Evolutionary conservation across 1,140 invertebrate genomes (phyloP).

Genomic region (Brachionus sp.): DNA sequence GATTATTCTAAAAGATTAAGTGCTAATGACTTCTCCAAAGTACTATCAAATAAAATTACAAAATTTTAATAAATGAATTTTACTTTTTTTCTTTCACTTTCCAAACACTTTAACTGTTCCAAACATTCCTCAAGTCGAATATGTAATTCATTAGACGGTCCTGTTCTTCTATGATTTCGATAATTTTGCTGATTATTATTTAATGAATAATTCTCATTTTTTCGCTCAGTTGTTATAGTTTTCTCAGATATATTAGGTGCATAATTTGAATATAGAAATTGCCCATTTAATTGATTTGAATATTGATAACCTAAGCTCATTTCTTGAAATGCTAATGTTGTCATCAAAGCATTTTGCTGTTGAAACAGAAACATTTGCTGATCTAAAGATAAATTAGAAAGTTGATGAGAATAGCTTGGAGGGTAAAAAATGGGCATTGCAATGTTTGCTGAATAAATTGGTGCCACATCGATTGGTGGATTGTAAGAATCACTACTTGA

Average conservation of each 20-base stretch:
- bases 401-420: background rate
- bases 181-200: background rate
- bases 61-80: background rate
- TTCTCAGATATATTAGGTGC: background rate
- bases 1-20: too few species aligned
- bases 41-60: background rate
- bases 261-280: background rate
- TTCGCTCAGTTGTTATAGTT: background rate
- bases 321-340: background rate
- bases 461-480: background rate
- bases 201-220: background rate
- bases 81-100: constrained; percentile 75
- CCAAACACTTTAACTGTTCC: constrained; percentile 75
- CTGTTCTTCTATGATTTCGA: constrained; percentile 56
- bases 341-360: constrained; percentile 8
- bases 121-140: constrained; percentile 74
- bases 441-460: background rate
- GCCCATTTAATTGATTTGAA: background rate
- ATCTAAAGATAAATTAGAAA: background rate
- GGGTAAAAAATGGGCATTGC: background rate
- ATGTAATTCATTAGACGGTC: constrained; percentile 69
- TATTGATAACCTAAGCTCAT: background rate
- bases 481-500: background rate
- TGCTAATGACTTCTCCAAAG: background rate
- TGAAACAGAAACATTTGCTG: background rate